Percentiles rank a stretch among this genome's conserved stretches.
These are phyloP conservation scores for Tolmerus cingulatus DNA, from an alignment of 2,888 invertebrate species.

Conservation along the genomic window DNA sequence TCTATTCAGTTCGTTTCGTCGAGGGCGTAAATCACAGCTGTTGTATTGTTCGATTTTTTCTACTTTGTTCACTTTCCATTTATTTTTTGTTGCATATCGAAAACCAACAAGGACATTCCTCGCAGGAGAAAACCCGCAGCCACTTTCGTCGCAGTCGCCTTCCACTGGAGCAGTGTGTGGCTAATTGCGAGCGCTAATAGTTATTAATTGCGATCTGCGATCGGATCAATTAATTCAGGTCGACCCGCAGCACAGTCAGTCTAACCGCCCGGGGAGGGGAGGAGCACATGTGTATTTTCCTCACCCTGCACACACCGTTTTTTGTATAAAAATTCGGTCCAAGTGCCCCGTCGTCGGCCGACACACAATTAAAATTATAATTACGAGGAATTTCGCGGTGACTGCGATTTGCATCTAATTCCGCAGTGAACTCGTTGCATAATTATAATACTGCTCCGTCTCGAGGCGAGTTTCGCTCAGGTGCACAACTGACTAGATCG, in stretches of 20 bases:
- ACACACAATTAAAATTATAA: conserved; percentile 5
- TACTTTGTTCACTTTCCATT: background rate
- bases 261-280: background rate
- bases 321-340: background rate
- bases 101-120: background rate
- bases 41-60: background rate
- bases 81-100: background rate
- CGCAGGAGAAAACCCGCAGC: background rate
- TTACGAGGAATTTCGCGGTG: background rate
- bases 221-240: conserved; percentile 8
- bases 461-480: background rate
- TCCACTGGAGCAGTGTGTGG: background rate
- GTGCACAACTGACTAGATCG: background rate
- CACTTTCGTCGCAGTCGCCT: background rate
- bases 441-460: background rate
- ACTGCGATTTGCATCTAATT: conserved; percentile 27
- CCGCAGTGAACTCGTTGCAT: conserved; percentile 8
- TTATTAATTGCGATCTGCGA: conserved; percentile 20
- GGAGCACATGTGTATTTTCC: background rate
- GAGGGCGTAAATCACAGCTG: background rate
- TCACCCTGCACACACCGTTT: background rate
- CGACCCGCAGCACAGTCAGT: background rate
- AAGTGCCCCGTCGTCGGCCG: background rate
- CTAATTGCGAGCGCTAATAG: conserved; percentile 1
- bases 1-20: background rate